phyloP scores from a whole-genome alignment of 2,888 invertebrate genomes.

The Cyrtodaria siliqua region DNA sequence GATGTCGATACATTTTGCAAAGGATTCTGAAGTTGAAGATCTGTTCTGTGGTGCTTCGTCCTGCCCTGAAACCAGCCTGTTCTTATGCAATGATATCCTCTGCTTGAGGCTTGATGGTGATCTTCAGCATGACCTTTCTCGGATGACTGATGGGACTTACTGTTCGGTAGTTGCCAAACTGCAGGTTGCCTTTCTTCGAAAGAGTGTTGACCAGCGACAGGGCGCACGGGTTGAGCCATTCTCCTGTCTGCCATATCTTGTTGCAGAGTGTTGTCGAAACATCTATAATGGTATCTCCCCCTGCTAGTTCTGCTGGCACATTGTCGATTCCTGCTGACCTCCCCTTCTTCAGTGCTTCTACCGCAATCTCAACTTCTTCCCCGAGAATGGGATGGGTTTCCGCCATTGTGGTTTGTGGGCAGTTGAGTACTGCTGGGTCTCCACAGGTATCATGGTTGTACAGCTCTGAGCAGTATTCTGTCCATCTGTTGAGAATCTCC shows the following conservation, averaged over 20 bases:
- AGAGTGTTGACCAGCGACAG: conserved; percentile 30
- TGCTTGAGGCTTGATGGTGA: conserved; percentile 31
- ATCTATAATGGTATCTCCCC: conserved; percentile 18
- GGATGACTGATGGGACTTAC: conserved; percentile 50
- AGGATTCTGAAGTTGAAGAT: conserved; percentile 23
- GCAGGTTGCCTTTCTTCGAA: conserved; percentile 47
- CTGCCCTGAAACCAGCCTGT: neutral
- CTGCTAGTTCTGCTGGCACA: conserved; percentile 43
- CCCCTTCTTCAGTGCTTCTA: conserved; percentile 44
- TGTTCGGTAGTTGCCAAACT: conserved; percentile 25
- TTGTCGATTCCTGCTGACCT: conserved; percentile 43
- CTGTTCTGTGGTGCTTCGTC: conserved; percentile 32
- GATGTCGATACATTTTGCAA: conserved; percentile 12
- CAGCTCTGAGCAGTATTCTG: conserved; percentile 46
- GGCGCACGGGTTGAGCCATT: conserved; percentile 12
- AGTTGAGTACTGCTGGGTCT: conserved; percentile 3
- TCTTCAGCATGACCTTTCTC: conserved; percentile 38
- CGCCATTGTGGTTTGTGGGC: neutral
- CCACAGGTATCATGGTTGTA: conserved; percentile 19
- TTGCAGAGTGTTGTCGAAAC: neutral
- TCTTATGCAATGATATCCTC: conserved; percentile 7
- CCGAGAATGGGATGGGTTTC: conserved; percentile 26
- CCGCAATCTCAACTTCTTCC: conserved; percentile 43
- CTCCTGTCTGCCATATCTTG: conserved; percentile 10
- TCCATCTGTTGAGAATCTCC: conserved; percentile 38